A percentile compares a stretch with the other conserved stretches of the same genome.
These are phyloP conservation scores for Agrotis clavis DNA, from an alignment of 2,888 invertebrate genomes.

Conservation along the genomic window DNA sequence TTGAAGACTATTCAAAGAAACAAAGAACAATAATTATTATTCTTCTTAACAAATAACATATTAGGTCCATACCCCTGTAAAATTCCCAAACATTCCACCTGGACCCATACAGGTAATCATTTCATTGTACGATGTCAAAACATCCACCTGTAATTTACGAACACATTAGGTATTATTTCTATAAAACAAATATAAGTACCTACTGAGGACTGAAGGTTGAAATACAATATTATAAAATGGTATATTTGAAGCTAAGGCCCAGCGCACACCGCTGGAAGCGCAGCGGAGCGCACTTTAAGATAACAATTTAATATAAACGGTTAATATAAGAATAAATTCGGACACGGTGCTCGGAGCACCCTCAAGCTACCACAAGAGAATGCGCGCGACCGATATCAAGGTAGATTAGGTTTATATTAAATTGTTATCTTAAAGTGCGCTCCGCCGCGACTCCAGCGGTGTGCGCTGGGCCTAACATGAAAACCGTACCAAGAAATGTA, in stretches of 20 bases:
- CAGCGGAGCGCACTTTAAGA: too few relatives aligned
- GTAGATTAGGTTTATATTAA: too few relatives aligned
- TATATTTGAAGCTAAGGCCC: slow-evolving; percentile 20
- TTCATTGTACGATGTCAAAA: slow-evolving; percentile 87
- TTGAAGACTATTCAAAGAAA: neutral
- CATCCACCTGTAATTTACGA: slow-evolving; percentile 81
- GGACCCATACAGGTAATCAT: slow-evolving; percentile 90
- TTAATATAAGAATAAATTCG: too few relatives aligned
- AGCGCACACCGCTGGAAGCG: too few relatives aligned
- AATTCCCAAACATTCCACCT: slow-evolving; percentile 90
- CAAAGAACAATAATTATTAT: neutral
- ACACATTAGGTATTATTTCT: neutral
- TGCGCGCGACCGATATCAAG: too few relatives aligned
- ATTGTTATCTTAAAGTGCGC: too few relatives aligned
- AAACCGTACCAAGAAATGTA: slow-evolving; percentile 27
- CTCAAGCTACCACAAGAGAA: too few relatives aligned
- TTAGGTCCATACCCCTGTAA: slow-evolving; percentile 81
- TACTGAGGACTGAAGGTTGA: slow-evolving; percentile 9
- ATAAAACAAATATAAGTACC: neutral
- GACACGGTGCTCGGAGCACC: too few relatives aligned
- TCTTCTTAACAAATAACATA: neutral
- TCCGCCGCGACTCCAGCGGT: too few relatives aligned
- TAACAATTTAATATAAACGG: too few relatives aligned
- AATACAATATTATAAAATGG: slow-evolving; percentile 20
- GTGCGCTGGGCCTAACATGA: slow-evolving; percentile 1